phyloP scores from a whole-genome alignment of 1,140 invertebrate species.

The Hylaeus volcanicus region DNA sequence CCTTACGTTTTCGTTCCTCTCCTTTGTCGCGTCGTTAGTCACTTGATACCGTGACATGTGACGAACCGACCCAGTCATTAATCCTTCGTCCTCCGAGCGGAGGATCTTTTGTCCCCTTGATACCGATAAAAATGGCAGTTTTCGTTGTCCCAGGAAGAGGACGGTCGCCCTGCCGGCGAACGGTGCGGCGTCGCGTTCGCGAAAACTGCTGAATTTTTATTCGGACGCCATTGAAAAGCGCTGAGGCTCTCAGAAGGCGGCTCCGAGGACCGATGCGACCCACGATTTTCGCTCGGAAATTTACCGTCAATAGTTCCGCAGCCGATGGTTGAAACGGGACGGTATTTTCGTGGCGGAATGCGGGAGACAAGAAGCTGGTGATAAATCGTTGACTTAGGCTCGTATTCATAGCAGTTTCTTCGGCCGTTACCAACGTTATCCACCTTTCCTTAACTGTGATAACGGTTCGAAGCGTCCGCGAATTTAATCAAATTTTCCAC shows the following conservation, averaged over 20 bases:
- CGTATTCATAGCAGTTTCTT: conserved; percentile 55
- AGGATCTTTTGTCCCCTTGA: conserved; percentile 49
- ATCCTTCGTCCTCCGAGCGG: conserved; percentile 36
- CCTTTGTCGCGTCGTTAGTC: conserved; percentile 63
- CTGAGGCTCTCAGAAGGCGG: neutral
- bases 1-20: conserved; percentile 47
- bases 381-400: conserved; percentile 60
- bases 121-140: conserved; percentile 38
- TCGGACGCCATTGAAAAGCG: conserved; percentile 22
- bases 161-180: neutral
- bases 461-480: conserved; percentile 24
- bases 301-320: conserved; percentile 48
- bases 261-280: neutral
- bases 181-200: conserved; percentile 8
- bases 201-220: conserved; percentile 49
- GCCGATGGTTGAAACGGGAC: neutral
- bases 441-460: conserved; percentile 26
- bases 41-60: conserved; percentile 58
- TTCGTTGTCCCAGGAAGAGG: neutral
- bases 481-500: conserved; percentile 32
- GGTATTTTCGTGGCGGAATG: conserved; percentile 40
- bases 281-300: conserved; percentile 9
- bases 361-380: conserved; percentile 32
- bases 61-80: conserved; percentile 64
- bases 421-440: conserved; percentile 30